phyloP scores from a whole-genome alignment of 2,113 vertebrate species.

The Clupea harengus region DNA sequence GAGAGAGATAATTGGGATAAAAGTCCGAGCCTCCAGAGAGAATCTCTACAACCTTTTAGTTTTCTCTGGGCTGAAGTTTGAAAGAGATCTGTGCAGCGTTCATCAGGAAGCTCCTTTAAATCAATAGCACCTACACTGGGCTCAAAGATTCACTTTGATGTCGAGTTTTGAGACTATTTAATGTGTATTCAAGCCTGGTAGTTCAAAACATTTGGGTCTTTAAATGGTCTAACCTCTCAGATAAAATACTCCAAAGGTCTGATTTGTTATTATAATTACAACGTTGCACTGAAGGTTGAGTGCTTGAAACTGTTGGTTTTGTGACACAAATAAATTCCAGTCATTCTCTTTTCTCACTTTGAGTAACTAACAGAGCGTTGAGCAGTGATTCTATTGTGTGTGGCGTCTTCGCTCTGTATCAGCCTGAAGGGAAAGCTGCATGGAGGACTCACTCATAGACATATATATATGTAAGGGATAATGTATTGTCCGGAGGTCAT shows the following conservation, averaged over 20 bases:
- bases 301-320: not conserved
- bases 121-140: not conserved
- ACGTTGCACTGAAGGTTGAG: not conserved
- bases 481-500: too few relatives aligned
- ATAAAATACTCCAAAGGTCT: not conserved
- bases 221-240: not conserved
- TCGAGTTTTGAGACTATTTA: not conserved
- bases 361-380: not conserved
- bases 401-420: not conserved
- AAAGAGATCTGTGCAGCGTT: not conserved
- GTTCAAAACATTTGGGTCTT: not conserved
- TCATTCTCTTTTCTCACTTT: not conserved
- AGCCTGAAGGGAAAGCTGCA: too few relatives aligned
- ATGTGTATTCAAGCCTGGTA: not conserved
- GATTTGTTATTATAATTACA: not conserved
- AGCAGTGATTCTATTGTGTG: not conserved
- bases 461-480: too few relatives aligned
- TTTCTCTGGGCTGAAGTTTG: too few relatives aligned
- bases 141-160: not conserved
- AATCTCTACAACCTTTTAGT: too few relatives aligned
- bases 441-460: too few relatives aligned
- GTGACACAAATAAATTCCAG: not conserved
- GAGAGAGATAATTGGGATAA: not conserved
- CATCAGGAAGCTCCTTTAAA: not conserved
- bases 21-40: not conserved